Conservation (phyloP, 2,113 vertebrate species). For the Cricetomys ansorgei region DNA sequence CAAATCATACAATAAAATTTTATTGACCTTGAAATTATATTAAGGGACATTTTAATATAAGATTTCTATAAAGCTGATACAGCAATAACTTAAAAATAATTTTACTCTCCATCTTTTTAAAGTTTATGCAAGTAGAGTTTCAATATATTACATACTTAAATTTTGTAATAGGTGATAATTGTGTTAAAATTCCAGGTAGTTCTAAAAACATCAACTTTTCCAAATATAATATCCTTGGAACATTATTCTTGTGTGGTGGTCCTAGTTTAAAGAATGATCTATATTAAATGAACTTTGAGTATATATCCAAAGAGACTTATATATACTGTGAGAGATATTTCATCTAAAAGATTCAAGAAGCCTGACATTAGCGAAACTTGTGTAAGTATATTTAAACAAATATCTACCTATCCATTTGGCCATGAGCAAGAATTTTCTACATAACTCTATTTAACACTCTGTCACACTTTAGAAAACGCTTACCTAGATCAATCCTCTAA, state of each 20-base stretch:
- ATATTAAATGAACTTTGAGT: neutral
- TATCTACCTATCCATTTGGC: neutral
- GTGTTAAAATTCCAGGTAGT: neutral
- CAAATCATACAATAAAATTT: neutral
- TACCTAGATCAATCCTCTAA: neutral
- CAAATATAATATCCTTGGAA: neutral
- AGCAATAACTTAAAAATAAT: slow-evolving; percentile 56
- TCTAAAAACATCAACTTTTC: slow-evolving; percentile 5
- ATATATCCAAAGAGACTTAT: neutral
- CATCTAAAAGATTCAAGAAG: neutral
- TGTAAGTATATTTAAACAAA: neutral
- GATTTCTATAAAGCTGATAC: slow-evolving; percentile 41
- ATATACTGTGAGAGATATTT: neutral
- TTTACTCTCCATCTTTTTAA: neutral
- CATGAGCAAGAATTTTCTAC: neutral
- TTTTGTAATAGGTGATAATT: neutral
- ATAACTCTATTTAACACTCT: neutral
- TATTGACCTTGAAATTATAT: slow-evolving; percentile 36
- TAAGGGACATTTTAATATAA: neutral
- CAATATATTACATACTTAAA: slow-evolving; percentile 28
- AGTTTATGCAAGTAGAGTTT: neutral
- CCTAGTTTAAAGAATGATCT: neutral
- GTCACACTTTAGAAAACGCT: neutral
- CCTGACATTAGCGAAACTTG: neutral
- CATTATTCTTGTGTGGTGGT: neutral